Conservation (phyloP, 2,113 vertebrate species). For the Rhynchopsitta pachyrhyncha region DNA sequence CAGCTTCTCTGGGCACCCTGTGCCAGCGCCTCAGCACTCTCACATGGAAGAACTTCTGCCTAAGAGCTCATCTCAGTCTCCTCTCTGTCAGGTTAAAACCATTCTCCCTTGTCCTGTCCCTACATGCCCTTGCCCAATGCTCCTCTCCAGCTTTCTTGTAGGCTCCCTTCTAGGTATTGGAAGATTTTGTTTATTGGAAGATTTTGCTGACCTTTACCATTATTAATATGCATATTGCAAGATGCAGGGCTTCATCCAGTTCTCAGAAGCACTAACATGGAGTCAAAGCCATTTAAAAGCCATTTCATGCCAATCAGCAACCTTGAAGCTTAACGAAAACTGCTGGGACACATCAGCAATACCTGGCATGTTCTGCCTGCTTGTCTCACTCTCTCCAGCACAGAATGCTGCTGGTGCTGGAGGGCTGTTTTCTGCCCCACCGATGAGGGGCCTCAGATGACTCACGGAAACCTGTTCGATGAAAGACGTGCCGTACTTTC, state of each 20-base stretch:
- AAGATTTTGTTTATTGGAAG: background rate
- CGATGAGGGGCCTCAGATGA: conserved; percentile 91
- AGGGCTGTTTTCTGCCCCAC: conserved; percentile 85
- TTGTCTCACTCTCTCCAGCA: conserved; percentile 81
- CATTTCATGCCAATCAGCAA: background rate
- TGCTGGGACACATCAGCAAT: background rate
- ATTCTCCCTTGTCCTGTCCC: background rate
- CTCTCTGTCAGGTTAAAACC: background rate
- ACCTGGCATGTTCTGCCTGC: conserved; percentile 92
- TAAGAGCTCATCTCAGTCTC: background rate
- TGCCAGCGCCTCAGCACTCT: background rate
- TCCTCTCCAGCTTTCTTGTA: background rate
- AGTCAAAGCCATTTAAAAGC: background rate
- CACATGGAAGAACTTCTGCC: background rate
- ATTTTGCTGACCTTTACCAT: background rate
- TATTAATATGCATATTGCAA: background rate
- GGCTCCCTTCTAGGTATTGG: background rate
- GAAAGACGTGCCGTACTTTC: conserved; percentile 95
- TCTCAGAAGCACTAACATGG: background rate
- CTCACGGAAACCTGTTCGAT: conserved; percentile 98
- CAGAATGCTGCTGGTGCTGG: conserved; percentile 80
- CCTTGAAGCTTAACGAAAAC: background rate
- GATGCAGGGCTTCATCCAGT: background rate
- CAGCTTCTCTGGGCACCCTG: background rate
- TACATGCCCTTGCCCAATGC: background rate